These are phyloP conservation scores for Periophthalmus magnuspinnatus DNA, from an alignment of 2,797 vertebrate species.

Conservation along the genomic window DNA sequence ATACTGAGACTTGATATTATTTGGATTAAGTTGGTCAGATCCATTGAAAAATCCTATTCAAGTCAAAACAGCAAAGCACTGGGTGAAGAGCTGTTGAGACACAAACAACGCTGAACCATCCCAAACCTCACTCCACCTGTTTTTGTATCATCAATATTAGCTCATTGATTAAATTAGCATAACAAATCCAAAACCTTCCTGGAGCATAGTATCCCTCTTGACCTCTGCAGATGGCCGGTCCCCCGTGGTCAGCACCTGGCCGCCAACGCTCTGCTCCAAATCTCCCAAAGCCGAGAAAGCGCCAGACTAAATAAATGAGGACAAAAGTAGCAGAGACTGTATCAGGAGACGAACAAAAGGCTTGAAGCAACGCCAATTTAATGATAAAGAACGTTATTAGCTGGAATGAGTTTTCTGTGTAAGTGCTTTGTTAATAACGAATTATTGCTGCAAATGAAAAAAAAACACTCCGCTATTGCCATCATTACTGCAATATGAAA, in stretches of 20 bases:
- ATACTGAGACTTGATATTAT: no score
- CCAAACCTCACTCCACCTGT: neutral
- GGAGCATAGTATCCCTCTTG: neutral
- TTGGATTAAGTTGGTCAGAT: no score
- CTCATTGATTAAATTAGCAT: constrained; percentile 1
- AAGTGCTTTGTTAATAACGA: constrained; percentile 18
- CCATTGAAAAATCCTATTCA: no score
- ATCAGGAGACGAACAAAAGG: constrained; percentile 31
- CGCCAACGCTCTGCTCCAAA: constrained; percentile 7
- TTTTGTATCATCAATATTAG: neutral
- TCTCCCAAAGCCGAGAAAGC: constrained; percentile 17
- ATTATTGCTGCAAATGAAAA: neutral
- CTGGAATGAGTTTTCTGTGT: constrained; percentile 27
- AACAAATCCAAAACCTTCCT: neutral
- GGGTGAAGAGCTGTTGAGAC: no score
- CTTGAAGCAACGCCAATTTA: constrained; percentile 24
- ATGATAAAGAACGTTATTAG: constrained; percentile 40
- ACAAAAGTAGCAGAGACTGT: constrained; percentile 13
- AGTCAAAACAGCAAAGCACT: no score
- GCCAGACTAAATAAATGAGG: constrained; percentile 2
- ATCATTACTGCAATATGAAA: neutral
- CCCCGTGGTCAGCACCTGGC: neutral
- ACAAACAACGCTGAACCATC: neutral
- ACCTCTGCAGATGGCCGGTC: constrained; percentile 1
- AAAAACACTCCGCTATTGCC: neutral